These are phyloP conservation scores for Alsophila aescularia DNA, from an alignment of 2,888 invertebrate species.

Conservation along the genomic window DNA sequence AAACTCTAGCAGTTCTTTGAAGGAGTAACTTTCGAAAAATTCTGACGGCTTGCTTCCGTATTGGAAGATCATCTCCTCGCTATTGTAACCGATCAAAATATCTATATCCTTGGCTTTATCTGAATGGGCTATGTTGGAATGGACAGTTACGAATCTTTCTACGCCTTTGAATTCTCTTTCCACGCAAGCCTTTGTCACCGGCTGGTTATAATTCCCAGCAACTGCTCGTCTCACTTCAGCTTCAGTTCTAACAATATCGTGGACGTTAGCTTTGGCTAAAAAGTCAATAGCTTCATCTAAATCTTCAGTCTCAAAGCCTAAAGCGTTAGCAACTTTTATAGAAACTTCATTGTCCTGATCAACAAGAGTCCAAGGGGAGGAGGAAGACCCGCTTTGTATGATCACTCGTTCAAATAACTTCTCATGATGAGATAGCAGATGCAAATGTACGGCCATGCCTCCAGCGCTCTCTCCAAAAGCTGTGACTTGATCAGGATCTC, in stretches of 20 bases:
- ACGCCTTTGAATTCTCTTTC: slow-evolving; percentile 28
- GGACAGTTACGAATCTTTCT: slow-evolving; percentile 27
- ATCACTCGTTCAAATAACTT: slow-evolving; percentile 43
- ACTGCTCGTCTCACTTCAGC: slow-evolving; percentile 7
- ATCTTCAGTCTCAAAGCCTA: slow-evolving; percentile 29
- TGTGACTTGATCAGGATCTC: slow-evolving; percentile 35
- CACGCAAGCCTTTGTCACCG: slow-evolving; percentile 31
- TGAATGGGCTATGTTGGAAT: slow-evolving; percentile 33
- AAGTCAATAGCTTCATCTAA: slow-evolving; percentile 24
- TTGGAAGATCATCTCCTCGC: slow-evolving; percentile 35
- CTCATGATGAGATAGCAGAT: slow-evolving; percentile 41
- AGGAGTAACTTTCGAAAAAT: slow-evolving; percentile 14
- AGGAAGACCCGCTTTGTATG: slow-evolving; percentile 35
- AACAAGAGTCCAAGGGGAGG: slow-evolving; percentile 21
- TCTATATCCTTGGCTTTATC: slow-evolving; percentile 20
- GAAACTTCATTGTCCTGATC: slow-evolving; percentile 25
- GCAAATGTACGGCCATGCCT: slow-evolving; percentile 38
- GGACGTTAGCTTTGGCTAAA: slow-evolving; percentile 28
- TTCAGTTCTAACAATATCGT: slow-evolving; percentile 19
- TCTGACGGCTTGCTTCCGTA: slow-evolving; percentile 23
- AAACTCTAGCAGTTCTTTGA: slow-evolving; percentile 6
- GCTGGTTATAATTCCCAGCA: slow-evolving; percentile 7
- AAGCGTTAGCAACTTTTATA: slow-evolving; percentile 24
- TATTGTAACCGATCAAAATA: slow-evolving; percentile 33
- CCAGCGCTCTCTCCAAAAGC: slow-evolving; percentile 42